Percentiles rank a stretch among this genome's conserved stretches.
phyloP scores from a whole-genome alignment of 2,113 vertebrate genomes.

The Xyliphius kryptos region DNA sequence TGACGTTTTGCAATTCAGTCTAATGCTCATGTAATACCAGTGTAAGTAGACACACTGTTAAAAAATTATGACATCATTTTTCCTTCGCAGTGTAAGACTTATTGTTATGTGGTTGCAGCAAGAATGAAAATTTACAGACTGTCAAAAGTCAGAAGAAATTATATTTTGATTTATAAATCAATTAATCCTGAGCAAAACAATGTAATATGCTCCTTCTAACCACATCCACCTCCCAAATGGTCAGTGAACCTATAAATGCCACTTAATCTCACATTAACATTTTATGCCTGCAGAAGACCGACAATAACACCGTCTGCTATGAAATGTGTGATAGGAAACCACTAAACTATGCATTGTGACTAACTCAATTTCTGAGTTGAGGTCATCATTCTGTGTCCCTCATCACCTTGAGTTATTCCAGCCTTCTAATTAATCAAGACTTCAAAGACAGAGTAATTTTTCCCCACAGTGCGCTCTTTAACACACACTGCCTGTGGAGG shows the following conservation, averaged over 20 bases:
- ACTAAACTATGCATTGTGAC: conserved; percentile 7
- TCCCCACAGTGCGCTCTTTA: conserved; percentile 18
- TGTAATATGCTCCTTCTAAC: background rate
- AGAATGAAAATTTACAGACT: no score
- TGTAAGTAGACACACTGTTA: no score
- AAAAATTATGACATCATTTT: no score
- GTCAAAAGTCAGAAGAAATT: no score
- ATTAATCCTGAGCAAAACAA: background rate
- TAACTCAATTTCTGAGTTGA: conserved; percentile 38
- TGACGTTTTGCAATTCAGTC: no score
- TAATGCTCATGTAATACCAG: no score
- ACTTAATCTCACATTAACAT: background rate
- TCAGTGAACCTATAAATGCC: background rate
- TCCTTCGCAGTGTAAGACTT: no score
- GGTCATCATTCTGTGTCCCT: conserved; percentile 48
- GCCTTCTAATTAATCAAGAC: background rate
- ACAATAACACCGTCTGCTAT: background rate
- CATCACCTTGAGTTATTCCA: conserved; percentile 41
- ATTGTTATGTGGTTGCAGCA: no score
- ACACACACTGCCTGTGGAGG: conserved; percentile 7
- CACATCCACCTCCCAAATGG: background rate
- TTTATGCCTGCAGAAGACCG: background rate
- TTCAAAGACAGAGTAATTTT: conserved; percentile 29
- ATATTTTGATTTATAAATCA: no score
- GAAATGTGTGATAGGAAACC: conserved; percentile 7